phyloP scores from a whole-genome alignment of 2,888 invertebrate species.

The Monoplex corrugatus region DNA sequence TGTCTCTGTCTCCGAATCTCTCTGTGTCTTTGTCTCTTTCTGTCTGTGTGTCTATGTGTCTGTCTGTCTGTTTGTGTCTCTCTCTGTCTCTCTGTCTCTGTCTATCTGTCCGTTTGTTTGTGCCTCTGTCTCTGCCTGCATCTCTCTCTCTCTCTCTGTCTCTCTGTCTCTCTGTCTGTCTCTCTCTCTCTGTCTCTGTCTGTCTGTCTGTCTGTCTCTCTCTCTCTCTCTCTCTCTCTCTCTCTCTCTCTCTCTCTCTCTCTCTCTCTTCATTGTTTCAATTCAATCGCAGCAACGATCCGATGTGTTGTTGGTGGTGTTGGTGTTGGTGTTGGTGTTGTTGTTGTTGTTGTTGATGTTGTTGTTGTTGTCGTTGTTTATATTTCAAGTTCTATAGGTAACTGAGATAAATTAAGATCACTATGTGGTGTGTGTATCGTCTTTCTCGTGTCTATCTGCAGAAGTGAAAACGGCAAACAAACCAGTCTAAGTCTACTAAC shows the following conservation, averaged over 20 bases:
- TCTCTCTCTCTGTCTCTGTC: conserved; percentile 15
- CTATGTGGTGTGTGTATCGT: too few species aligned
- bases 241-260: conserved; percentile 37
- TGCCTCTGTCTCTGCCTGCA: conserved; percentile 10
- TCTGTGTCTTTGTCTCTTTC: conserved; percentile 35
- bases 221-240: conserved; percentile 36
- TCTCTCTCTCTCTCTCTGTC: conserved; percentile 37
- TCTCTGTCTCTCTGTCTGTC: conserved; percentile 40
- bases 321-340: too few species aligned
- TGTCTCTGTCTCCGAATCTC: conserved; percentile 39
- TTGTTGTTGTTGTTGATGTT: too few species aligned
- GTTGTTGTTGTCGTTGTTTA: too few species aligned
- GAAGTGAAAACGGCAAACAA: too few species aligned
- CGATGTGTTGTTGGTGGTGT: too few species aligned
- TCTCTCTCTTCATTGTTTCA: conserved; percentile 1
- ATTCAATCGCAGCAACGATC: too few species aligned
- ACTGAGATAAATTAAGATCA: too few species aligned
- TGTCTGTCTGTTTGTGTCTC: conserved; percentile 32
- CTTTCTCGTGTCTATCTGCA: too few species aligned
- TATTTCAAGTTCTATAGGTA: too few species aligned
- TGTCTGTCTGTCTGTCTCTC: neutral
- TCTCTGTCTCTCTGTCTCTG: conserved; percentile 18
- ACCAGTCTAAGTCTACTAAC: too few species aligned
- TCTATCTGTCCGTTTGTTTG: neutral
- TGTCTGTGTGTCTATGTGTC: conserved; percentile 38